Conservation (phyloP, 2,113 vertebrate genomes). For the Campylomormyrus numenius region DNA sequence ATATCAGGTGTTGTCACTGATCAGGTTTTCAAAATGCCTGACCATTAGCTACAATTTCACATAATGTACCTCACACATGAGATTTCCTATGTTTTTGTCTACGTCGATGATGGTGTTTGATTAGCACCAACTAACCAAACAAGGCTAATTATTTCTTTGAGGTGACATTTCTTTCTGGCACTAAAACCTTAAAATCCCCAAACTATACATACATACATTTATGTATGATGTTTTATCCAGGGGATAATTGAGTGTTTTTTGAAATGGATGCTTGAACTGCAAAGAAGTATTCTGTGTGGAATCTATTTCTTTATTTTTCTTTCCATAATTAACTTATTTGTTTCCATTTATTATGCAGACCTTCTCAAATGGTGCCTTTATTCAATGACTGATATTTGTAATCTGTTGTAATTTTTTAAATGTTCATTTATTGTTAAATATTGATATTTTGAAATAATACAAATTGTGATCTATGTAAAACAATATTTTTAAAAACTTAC, state of each 20-base stretch:
- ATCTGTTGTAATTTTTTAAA: slow-evolving; percentile 2
- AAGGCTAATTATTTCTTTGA: neutral
- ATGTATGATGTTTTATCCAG: neutral
- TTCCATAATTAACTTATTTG: neutral
- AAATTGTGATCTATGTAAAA: slow-evolving; percentile 1
- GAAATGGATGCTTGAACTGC: neutral
- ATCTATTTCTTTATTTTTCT: neutral
- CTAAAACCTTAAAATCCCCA: neutral
- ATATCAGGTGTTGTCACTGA: neutral
- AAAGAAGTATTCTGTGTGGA: neutral
- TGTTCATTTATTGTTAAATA: slow-evolving; percentile 10
- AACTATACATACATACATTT: neutral
- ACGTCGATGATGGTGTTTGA: neutral
- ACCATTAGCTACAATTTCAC: neutral
- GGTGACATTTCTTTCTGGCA: neutral
- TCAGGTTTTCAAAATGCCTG: neutral
- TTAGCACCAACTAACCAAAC: neutral
- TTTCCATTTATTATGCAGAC: neutral
- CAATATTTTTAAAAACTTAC: slow-evolving; percentile 28
- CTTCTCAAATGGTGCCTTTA: slow-evolving; percentile 1
- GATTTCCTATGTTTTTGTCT: neutral
- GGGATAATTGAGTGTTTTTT: neutral
- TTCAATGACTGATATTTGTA: slow-evolving; percentile 12
- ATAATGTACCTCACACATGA: neutral
- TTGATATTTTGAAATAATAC: slow-evolving; percentile 1